Conservation (phyloP, 2,888 invertebrate species). For the Geophilus truncorum region DNA sequence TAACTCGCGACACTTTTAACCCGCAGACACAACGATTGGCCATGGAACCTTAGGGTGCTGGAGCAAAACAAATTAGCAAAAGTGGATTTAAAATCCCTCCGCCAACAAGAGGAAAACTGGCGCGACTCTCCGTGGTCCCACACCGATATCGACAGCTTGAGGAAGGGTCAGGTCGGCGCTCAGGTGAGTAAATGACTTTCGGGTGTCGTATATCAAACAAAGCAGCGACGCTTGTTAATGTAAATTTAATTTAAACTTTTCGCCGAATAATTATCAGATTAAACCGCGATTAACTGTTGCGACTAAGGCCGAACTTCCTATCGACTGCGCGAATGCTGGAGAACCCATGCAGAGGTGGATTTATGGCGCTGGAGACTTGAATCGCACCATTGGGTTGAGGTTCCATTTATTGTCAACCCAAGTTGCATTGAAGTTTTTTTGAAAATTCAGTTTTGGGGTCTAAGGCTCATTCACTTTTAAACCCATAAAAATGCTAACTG, state of each 20-base stretch:
- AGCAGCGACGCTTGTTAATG: background rate
- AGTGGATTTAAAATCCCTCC: constrained; percentile 68
- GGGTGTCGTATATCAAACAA: background rate
- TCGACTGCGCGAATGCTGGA: background rate
- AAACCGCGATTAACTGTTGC: background rate
- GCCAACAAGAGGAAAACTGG: constrained; percentile 72
- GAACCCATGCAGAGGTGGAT: no score
- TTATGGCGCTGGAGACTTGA: no score
- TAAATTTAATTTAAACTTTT: background rate
- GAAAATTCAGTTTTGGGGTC: no score
- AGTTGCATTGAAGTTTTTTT: no score
- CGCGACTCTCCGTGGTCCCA: constrained; percentile 79
- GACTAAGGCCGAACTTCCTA: no score
- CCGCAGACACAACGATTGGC: constrained; percentile 72
- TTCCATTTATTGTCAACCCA: no score
- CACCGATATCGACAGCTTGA: constrained; percentile 80
- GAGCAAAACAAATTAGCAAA: constrained; percentile 80
- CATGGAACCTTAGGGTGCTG: constrained; percentile 86
- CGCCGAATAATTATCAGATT: background rate
- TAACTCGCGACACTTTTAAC: background rate
- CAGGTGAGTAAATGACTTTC: constrained; percentile 56
- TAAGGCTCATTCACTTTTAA: no score
- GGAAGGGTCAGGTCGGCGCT: constrained; percentile 76
- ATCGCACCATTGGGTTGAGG: no score
- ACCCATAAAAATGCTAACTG: no score